A percentile compares a stretch with the other conserved stretches of the same genome.
phyloP scores from a whole-genome alignment of 2,113 vertebrate species.

The Rallus limicola region DNA sequence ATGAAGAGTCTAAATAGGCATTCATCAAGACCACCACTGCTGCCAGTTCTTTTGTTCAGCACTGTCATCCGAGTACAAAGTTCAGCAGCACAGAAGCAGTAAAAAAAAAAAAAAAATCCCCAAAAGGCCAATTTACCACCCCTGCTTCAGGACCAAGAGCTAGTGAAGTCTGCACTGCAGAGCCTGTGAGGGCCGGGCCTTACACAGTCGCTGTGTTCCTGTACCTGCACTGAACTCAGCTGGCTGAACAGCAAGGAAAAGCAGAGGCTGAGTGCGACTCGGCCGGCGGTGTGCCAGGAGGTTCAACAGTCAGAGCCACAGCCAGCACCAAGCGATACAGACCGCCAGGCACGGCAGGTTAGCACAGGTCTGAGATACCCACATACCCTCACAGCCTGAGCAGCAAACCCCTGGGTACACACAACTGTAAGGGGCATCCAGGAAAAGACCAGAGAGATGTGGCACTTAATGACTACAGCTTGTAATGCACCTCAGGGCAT shows the following conservation, averaged over 20 bases:
- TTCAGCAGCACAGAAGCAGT: background rate
- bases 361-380: fast-evolving
- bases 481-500: background rate
- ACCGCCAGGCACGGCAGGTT: fast-evolving
- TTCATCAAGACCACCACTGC: background rate
- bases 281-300: fast-evolving
- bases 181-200: fast-evolving
- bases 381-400: fast-evolving
- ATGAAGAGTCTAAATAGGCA: background rate
- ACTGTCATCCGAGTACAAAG: background rate
- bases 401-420: background rate
- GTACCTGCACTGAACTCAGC: fast-evolving
- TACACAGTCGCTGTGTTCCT: fast-evolving
- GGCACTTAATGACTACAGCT: background rate
- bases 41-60: background rate
- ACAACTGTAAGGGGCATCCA: background rate
- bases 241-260: no score
- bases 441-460: background rate
- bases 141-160: background rate
- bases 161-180: fast-evolving
- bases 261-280: fast-evolving
- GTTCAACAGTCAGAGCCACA: fast-evolving
- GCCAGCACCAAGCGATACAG: background rate
- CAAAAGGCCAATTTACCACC: background rate
- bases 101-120: background rate